Percentiles rank a stretch among this genome's conserved stretches.
These are phyloP conservation scores for Aleiodes leptofemur DNA, from an alignment of 2,888 invertebrate genomes.

Conservation along the genomic window DNA sequence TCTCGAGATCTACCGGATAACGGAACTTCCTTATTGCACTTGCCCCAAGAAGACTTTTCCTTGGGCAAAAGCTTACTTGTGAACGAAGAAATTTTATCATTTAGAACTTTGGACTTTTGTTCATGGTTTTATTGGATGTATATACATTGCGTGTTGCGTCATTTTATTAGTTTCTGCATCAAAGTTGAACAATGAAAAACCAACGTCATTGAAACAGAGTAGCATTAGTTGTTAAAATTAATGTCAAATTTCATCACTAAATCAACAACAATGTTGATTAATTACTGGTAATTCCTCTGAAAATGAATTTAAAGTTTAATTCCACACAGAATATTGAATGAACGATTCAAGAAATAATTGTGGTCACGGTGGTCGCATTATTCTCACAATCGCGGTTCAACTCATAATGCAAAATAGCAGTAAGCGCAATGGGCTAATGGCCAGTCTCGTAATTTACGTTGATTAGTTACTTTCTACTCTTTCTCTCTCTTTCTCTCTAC, in stretches of 20 bases:
- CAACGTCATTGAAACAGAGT: too few relatives aligned
- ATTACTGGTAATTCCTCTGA: not conserved
- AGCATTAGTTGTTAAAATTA: too few relatives aligned
- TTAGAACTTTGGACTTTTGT: constrained; percentile 24
- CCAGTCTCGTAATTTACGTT: constrained; percentile 41
- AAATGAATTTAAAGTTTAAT: not conserved
- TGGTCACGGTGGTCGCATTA: constrained; percentile 18
- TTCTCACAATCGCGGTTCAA: constrained; percentile 18
- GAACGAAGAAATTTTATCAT: constrained; percentile 28
- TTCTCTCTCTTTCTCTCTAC: not conserved
- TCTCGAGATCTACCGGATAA: constrained; percentile 42
- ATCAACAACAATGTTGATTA: not conserved
- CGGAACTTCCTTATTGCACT: constrained; percentile 46
- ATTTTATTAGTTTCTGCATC: not conserved
- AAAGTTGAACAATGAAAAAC: not conserved
- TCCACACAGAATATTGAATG: not conserved
- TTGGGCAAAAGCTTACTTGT: constrained; percentile 9
- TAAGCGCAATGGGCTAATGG: constrained; percentile 15
- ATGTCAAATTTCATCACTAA: too few relatives aligned
- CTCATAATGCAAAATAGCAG: constrained; percentile 32
- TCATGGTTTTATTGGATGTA: not conserved
- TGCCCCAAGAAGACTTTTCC: constrained; percentile 32
- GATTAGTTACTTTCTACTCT: constrained; percentile 31
- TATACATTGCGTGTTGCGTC: not conserved
- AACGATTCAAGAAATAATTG: constrained; percentile 24